phyloP scores from a whole-genome alignment of 1,140 invertebrate genomes.

The Elymnias hypermnestra region DNA sequence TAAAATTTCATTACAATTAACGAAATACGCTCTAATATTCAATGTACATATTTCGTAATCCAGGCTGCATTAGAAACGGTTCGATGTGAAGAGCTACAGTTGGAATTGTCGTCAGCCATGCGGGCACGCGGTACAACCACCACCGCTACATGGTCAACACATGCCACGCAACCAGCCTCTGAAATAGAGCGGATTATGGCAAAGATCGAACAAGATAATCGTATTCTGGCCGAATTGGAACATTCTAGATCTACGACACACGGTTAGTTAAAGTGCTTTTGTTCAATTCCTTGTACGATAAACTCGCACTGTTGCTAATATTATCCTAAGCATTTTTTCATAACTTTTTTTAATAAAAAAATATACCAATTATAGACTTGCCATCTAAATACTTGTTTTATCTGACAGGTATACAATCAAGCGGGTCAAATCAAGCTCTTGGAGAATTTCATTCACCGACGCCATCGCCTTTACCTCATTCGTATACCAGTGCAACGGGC shows the following conservation, averaged over 20 bases:
- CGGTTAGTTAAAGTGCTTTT: constrained; percentile 46
- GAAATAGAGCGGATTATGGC: constrained; percentile 96
- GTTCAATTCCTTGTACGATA: too few species aligned
- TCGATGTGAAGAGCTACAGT: constrained; percentile 90
- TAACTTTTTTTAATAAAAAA: too few species aligned
- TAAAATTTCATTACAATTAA: too few species aligned
- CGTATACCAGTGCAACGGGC: constrained; percentile 71
- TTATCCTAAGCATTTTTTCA: too few species aligned
- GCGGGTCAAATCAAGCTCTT: constrained; percentile 77
- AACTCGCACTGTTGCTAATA: too few species aligned
- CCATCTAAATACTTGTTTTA: too few species aligned
- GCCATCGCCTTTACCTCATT: constrained; percentile 76
- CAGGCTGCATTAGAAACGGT: constrained; percentile 90
- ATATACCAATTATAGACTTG: too few species aligned
- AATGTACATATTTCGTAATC: too few species aligned
- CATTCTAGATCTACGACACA: constrained; percentile 81
- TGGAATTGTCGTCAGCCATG: constrained; percentile 86
- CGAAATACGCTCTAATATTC: too few species aligned
- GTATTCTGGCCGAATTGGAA: constrained; percentile 92
- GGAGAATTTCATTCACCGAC: constrained; percentile 77
- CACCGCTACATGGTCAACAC: constrained; percentile 68
- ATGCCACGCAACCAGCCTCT: constrained; percentile 79
- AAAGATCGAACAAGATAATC: constrained; percentile 92
- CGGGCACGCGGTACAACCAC: constrained; percentile 49
- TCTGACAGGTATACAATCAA: constrained; percentile 70